phyloP scores from a whole-genome alignment of 2,113 vertebrate species.

The Heterotis niloticus region DNA sequence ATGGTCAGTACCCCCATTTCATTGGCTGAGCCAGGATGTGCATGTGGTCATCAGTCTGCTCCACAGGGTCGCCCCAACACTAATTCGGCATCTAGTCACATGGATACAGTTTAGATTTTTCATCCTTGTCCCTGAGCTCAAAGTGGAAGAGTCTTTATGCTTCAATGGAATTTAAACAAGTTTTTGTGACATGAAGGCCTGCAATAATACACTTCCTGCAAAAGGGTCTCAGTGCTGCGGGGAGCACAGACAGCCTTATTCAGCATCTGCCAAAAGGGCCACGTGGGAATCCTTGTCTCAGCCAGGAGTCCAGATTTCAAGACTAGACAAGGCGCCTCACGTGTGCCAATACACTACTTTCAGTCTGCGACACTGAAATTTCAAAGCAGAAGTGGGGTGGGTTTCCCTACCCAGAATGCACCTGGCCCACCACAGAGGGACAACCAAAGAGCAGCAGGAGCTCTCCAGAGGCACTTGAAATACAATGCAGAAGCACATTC shows the following conservation, averaged over 20 bases:
- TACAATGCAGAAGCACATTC: constrained; percentile 23
- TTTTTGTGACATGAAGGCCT: constrained; percentile 34
- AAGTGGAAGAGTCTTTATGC: not conserved
- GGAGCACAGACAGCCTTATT: constrained; percentile 40
- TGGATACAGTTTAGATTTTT: constrained; percentile 5
- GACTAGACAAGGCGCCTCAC: not conserved
- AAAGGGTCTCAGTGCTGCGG: constrained; percentile 38
- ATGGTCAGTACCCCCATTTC: not conserved
- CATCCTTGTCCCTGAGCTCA: constrained; percentile 4
- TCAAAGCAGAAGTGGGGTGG: constrained; percentile 40
- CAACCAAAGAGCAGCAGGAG: constrained; percentile 16
- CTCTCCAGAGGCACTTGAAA: constrained; percentile 1
- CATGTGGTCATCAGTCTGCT: not conserved
- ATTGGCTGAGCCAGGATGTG: not conserved
- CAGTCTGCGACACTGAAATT: not conserved
- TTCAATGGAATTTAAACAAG: constrained; percentile 34
- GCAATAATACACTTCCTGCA: constrained; percentile 37
- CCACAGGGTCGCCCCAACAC: not conserved
- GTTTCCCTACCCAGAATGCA: constrained; percentile 20
- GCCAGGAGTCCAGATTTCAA: constrained; percentile 37
- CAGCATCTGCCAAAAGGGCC: constrained; percentile 39
- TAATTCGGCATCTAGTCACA: not conserved
- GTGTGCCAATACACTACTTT: not conserved
- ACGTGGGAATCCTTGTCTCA: constrained; percentile 29
- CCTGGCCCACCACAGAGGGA: constrained; percentile 5